Conservation (phyloP, 2,797 vertebrate species). For the Acanthurus leucopareius region DNA sequence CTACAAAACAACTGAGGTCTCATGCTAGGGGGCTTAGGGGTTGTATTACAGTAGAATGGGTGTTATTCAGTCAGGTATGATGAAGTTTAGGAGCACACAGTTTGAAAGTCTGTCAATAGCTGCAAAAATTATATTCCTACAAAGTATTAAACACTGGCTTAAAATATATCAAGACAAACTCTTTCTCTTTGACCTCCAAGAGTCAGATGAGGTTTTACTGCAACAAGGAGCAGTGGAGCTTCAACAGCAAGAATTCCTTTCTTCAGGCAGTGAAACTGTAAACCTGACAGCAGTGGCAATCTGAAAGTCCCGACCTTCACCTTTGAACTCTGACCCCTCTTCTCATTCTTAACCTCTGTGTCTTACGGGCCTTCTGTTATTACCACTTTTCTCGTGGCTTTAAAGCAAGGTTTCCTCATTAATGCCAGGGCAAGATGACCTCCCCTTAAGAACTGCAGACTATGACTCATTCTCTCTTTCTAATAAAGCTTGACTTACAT, state of each 20-base stretch:
- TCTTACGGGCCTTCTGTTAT: constrained; percentile 57
- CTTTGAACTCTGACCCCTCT: constrained; percentile 72
- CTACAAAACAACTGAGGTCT: constrained; percentile 18
- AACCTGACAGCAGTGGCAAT: constrained; percentile 71
- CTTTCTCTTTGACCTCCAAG: constrained; percentile 29
- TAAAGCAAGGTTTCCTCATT: constrained; percentile 54
- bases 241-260: constrained; percentile 61
- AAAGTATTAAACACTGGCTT: neutral
- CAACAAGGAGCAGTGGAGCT: constrained; percentile 29
- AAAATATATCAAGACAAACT: neutral
- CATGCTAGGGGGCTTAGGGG: neutral
- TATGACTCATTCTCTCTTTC: constrained; percentile 21
- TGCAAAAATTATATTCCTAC: neutral
- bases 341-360: constrained; percentile 69
- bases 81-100: neutral
- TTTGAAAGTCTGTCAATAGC: neutral
- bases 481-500: constrained; percentile 34
- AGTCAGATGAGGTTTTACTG: constrained; percentile 30
- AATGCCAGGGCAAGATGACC: constrained; percentile 34
- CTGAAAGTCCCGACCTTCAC: constrained; percentile 71
- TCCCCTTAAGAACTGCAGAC: constrained; percentile 19
- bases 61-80: constrained; percentile 5
- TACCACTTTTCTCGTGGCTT: constrained; percentile 54
- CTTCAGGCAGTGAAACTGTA: constrained; percentile 75
- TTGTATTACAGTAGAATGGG: constrained; percentile 9